phyloP scores from a whole-genome alignment of 2,888 invertebrate genomes.

The Drosophila anceps region DNA sequence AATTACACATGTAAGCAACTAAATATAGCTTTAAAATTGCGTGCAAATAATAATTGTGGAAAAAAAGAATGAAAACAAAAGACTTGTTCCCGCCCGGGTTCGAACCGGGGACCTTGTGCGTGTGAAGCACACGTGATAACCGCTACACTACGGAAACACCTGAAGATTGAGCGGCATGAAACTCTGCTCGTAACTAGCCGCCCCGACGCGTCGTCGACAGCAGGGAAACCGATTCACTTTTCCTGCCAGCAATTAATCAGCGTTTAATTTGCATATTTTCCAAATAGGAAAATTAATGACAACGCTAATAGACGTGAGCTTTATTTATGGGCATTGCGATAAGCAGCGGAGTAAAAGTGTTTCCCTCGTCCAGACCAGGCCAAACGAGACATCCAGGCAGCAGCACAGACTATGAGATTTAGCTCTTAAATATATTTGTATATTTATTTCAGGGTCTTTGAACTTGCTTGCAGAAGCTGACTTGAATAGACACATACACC shows the following conservation, averaged over 20 bases:
- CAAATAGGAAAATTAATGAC: constrained; percentile 62
- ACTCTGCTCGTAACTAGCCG: constrained; percentile 24
- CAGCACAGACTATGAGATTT: constrained; percentile 31
- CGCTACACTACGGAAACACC: constrained; percentile 85
- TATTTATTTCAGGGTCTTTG: constrained; percentile 45
- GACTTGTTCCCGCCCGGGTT: constrained; percentile 84
- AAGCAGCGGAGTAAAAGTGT: constrained; percentile 76
- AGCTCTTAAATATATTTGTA: constrained; percentile 10
- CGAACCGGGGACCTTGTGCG: constrained; percentile 85
- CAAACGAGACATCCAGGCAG: constrained; percentile 13
- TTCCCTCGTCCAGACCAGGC: constrained; percentile 24
- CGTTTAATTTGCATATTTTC: constrained; percentile 69
- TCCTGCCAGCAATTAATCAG: constrained; percentile 60
- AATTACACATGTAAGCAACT: constrained; percentile 41
- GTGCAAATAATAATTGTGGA: constrained; percentile 29
- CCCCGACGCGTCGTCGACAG: constrained; percentile 10
- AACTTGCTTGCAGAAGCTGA: constrained; percentile 26
- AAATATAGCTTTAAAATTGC: constrained; percentile 20
- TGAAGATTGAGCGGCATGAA: constrained; percentile 28
- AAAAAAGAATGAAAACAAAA: constrained; percentile 6
- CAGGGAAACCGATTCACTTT: constrained; percentile 62
- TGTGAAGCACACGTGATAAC: constrained; percentile 85
- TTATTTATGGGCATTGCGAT: constrained; percentile 71
- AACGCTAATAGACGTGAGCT: constrained; percentile 57
- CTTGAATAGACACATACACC: background rate